phyloP scores from a whole-genome alignment of 2,888 invertebrate species.

The Drosophila sordidapex region DNA sequence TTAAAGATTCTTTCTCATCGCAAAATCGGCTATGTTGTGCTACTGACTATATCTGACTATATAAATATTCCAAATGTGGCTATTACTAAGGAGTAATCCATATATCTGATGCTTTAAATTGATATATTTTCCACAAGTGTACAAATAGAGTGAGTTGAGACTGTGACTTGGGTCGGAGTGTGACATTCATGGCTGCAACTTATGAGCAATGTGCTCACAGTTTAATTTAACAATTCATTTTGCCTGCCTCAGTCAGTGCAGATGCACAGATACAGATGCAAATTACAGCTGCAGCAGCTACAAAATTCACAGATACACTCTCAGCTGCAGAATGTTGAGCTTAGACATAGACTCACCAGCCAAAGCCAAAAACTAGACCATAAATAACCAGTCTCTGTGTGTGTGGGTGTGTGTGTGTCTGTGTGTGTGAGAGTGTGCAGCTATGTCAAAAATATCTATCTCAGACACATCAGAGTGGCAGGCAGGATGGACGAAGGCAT shows the following conservation, averaged over 20 bases:
- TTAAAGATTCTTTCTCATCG: not conserved
- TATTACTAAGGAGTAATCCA: not conserved
- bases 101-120: not conserved
- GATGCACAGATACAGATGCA: conserved; percentile 24
- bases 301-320: conserved; percentile 15
- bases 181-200: conserved; percentile 31
- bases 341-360: conserved; percentile 18
- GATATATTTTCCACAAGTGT: not conserved
- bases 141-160: not conserved
- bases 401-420: conserved; percentile 6
- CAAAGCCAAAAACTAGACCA: conserved; percentile 44
- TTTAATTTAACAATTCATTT: conserved; percentile 62
- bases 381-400: conserved; percentile 45
- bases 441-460: conserved; percentile 41
- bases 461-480: conserved; percentile 19
- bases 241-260: conserved; percentile 32
- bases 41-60: not conserved
- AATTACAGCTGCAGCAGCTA: conserved; percentile 20
- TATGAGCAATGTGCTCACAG: conserved; percentile 50
- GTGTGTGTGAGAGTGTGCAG: conserved; percentile 10
- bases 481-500: conserved; percentile 9
- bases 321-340: conserved; percentile 2
- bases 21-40: not conserved
- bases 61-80: not conserved
- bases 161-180: not conserved